Conservation (phyloP, 2,113 vertebrate genomes). For the Speoplatyrhinus poulsoni region DNA sequence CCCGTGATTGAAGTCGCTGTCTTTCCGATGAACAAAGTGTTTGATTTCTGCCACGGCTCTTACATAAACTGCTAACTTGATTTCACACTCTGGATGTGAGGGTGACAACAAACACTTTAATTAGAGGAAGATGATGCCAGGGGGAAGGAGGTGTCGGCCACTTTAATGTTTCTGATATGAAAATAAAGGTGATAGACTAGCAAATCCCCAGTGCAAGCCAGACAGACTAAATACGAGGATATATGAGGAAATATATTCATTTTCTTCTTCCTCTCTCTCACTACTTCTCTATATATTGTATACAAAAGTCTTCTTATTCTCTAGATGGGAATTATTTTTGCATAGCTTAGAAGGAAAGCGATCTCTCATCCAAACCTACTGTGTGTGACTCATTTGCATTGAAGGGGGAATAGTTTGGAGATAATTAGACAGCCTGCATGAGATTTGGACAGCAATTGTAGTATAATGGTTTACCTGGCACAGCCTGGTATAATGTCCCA, state of each 20-base stretch:
- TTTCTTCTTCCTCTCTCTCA: neutral
- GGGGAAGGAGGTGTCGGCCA: slow-evolving; percentile 36
- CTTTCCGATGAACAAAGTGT: slow-evolving; percentile 78
- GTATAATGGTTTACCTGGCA: neutral
- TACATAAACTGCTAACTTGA: slow-evolving; percentile 82
- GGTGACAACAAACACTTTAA: slow-evolving; percentile 83
- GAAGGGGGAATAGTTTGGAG: neutral
- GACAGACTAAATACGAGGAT: slow-evolving; percentile 55
- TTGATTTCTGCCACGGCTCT: slow-evolving; percentile 81
- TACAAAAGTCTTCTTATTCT: slow-evolving; percentile 40
- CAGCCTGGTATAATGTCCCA: slow-evolving; percentile 29
- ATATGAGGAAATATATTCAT: slow-evolving; percentile 42
- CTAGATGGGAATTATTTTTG: slow-evolving; percentile 56
- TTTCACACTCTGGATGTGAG: slow-evolving; percentile 81
- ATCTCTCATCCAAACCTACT: slow-evolving; percentile 52
- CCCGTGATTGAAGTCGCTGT: slow-evolving; percentile 83
- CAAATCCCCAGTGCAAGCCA: slow-evolving; percentile 61
- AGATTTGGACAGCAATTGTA: slow-evolving; percentile 20
- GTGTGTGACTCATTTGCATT: slow-evolving; percentile 53
- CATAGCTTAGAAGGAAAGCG: slow-evolving; percentile 52
- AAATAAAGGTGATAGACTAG: slow-evolving; percentile 62
- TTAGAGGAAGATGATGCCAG: slow-evolving; percentile 73
- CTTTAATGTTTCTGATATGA: slow-evolving; percentile 36
- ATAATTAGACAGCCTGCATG: slow-evolving; percentile 34
- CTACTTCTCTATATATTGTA: slow-evolving; percentile 57